Conservation (phyloP, 2,113 vertebrate genomes). For the Thunnus thynnus region DNA sequence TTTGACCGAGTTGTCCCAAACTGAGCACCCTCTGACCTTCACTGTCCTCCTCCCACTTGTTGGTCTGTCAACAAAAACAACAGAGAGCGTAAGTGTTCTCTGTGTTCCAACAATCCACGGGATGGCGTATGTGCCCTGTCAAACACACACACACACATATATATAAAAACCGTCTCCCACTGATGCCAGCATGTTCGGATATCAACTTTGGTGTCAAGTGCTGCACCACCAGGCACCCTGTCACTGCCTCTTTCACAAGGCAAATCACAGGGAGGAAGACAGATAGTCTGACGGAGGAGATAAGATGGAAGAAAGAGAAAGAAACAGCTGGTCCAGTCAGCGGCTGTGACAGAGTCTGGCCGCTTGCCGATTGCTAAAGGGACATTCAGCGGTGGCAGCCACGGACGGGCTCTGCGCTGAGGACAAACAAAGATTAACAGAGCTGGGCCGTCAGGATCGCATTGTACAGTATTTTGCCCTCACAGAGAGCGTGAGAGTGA, state of each 20-base stretch:
- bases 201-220: slow-evolving; percentile 56
- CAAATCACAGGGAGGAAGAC: slow-evolving; percentile 47
- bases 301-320: slow-evolving; percentile 55
- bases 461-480: not conserved
- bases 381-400: slow-evolving; percentile 60
- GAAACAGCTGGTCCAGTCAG: slow-evolving; percentile 70
- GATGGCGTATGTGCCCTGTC: slow-evolving; percentile 43
- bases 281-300: slow-evolving; percentile 53
- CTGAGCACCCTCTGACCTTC: slow-evolving; percentile 54
- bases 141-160: slow-evolving; percentile 24
- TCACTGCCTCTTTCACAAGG: slow-evolving; percentile 42
- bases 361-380: slow-evolving; percentile 44
- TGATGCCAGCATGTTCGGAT: slow-evolving; percentile 32
- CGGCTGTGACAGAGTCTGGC: slow-evolving; percentile 60
- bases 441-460: slow-evolving; percentile 32
- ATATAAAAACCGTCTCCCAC: slow-evolving; percentile 21
- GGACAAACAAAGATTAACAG: slow-evolving; percentile 46
- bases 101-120: slow-evolving; percentile 50
- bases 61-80: slow-evolving; percentile 55
- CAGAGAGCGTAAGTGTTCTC: slow-evolving; percentile 38
- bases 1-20: slow-evolving; percentile 53
- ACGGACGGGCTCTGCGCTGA: slow-evolving; percentile 41
- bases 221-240: slow-evolving; percentile 40
- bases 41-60: slow-evolving; percentile 49
- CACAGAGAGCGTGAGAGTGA: slow-evolving; percentile 2